Evolutionary conservation across 2,888 invertebrate genomes (phyloP).

Genomic region (Protophormia terraenovae): DNA sequence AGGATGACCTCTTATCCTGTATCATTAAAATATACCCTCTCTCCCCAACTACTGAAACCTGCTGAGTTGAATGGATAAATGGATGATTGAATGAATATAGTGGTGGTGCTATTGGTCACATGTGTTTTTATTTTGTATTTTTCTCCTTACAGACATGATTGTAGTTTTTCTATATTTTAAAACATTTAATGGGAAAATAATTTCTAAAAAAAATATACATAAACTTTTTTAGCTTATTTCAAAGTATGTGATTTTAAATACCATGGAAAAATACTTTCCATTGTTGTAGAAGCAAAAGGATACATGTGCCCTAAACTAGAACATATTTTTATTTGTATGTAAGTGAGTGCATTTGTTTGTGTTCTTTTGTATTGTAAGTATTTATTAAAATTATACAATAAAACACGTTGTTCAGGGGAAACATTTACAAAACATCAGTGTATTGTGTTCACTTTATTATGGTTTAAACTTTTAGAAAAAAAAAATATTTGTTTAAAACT

Average conservation of each 20-base stretch:
- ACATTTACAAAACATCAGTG: conserved; percentile 65
- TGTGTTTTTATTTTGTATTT: conserved; percentile 24
- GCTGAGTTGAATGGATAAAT: not conserved
- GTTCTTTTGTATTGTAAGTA: conserved; percentile 37
- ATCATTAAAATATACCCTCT: conserved; percentile 27
- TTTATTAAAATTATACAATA: conserved; percentile 67
- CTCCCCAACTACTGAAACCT: not conserved
- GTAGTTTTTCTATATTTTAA: not conserved
- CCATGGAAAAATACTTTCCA: conserved; percentile 6
- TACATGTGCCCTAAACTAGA: conserved; percentile 21
- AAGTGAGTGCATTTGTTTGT: not conserved
- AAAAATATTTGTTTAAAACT: conserved; percentile 17
- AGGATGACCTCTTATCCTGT: conserved; percentile 65
- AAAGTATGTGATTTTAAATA: conserved; percentile 9
- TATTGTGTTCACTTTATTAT: conserved; percentile 58
- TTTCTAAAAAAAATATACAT: conserved; percentile 1
- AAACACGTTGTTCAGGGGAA: conserved; percentile 62
- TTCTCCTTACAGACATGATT: not conserved
- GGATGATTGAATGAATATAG: not conserved
- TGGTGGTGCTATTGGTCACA: conserved; percentile 29
- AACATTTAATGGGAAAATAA: conserved; percentile 33
- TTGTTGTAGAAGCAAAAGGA: conserved; percentile 10
- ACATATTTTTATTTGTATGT: no score
- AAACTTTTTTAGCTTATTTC: not conserved
- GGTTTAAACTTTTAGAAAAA: conserved; percentile 40